phyloP scores from a whole-genome alignment of 2,113 vertebrate species.

The Halichoeres trimaculatus region DNA sequence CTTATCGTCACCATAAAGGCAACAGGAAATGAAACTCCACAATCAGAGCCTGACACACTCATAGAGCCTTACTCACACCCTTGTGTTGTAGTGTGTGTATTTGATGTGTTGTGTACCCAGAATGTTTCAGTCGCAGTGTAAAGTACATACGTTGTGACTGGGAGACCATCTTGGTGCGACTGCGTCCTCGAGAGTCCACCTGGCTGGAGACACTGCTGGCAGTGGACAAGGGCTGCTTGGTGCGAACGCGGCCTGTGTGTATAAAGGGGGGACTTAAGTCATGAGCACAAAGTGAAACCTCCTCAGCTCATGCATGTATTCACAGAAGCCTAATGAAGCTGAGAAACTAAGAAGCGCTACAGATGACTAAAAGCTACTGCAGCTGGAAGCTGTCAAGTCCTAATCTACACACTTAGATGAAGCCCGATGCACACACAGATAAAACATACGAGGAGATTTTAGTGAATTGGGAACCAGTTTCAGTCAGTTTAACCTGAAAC shows the following conservation, averaged over 20 bases:
- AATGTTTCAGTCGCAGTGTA: conserved; percentile 12
- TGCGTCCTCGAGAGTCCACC: conserved; percentile 93
- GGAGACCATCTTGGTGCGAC: conserved; percentile 94
- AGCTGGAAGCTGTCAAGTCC: conserved; percentile 23
- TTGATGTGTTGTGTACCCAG: background rate
- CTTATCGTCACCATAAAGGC: conserved; percentile 72
- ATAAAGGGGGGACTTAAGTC: background rate
- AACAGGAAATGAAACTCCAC: conserved; percentile 63
- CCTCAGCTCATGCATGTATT: background rate
- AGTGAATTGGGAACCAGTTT: conserved; percentile 18
- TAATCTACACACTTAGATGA: conserved; percentile 27
- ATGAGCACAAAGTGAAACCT: background rate
- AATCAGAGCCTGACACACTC: conserved; percentile 18
- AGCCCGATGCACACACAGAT: conserved; percentile 32
- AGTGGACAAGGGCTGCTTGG: conserved; percentile 88
- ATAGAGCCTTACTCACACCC: background rate
- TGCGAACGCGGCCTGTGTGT: conserved; percentile 88
- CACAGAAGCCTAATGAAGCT: conserved; percentile 25
- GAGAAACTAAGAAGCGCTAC: conserved; percentile 43
- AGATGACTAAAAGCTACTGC: conserved; percentile 27
- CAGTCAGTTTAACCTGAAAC: background rate
- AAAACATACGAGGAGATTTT: conserved; percentile 54
- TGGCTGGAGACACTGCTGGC: conserved; percentile 85
- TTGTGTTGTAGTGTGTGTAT: conserved; percentile 8
- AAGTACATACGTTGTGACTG: conserved; percentile 95